These are phyloP conservation scores for Spongilla lacustris DNA, from an alignment of 37 sponge, comb jelly and placozoan genomes.

Conservation along the genomic window DNA sequence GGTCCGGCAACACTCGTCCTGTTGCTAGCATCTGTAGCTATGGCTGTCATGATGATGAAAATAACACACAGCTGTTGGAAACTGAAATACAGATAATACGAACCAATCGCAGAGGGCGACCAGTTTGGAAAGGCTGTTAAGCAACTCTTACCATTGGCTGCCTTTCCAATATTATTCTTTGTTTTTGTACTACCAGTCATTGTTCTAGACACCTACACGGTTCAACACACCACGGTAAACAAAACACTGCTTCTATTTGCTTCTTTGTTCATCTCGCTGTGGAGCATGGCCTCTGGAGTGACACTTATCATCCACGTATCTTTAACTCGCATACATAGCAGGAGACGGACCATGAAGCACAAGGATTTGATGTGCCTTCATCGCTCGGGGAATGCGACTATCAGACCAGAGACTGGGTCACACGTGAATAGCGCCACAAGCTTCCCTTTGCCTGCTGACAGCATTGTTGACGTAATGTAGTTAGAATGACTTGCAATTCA, in stretches of 20 bases:
- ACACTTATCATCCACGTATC: neutral
- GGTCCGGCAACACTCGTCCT: neutral
- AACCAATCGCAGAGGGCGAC: neutral
- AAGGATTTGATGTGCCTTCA: neutral
- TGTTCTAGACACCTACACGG: neutral
- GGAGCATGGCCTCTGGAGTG: neutral
- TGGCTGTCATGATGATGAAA: neutral
- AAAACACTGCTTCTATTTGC: neutral
- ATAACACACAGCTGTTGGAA: neutral
- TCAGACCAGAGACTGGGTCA: constrained; percentile 1
- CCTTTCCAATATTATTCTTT: neutral
- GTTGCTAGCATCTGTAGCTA: neutral
- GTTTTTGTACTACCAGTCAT: neutral
- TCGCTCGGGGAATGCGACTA: neutral
- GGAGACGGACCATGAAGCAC: neutral
- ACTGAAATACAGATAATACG: neutral
- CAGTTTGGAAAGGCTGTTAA: neutral
- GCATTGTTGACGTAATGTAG: neutral
- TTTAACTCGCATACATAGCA: neutral
- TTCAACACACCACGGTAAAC: neutral
- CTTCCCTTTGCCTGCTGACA: neutral
- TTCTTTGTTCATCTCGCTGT: neutral
- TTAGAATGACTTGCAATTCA: neutral
- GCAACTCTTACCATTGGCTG: neutral
- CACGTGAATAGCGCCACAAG: neutral